A percentile compares a stretch with the other conserved stretches of the same genome.
Conservation (phyloP, 2,888 invertebrate species). For the Lasius platythorax region DNA sequence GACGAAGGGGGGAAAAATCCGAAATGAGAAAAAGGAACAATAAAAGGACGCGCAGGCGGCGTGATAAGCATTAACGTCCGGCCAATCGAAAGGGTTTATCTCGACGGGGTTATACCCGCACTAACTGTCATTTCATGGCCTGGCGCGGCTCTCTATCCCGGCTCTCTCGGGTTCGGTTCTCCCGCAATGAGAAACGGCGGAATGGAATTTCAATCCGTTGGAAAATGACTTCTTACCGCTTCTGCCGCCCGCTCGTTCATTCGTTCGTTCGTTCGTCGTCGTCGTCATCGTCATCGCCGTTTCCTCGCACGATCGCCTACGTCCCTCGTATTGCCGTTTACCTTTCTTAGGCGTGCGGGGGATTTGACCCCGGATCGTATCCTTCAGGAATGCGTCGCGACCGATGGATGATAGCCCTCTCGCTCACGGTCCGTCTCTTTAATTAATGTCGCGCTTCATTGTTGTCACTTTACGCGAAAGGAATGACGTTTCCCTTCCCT, state of each 20-base stretch:
- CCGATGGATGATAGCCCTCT: background rate
- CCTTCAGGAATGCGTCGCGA: constrained; percentile 40
- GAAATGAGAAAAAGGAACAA: constrained; percentile 58
- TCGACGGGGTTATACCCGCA: constrained; percentile 50
- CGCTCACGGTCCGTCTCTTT: constrained; percentile 3
- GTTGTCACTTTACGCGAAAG: constrained; percentile 13
- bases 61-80: constrained; percentile 65
- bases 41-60: constrained; percentile 45
- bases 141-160: too few relatives aligned
- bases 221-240: constrained; percentile 59
- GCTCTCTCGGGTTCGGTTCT: constrained; percentile 38
- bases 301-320: constrained; percentile 9
- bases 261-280: background rate
- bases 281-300: background rate
- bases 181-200: constrained; percentile 49
- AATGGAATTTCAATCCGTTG: constrained; percentile 64
- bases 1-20: constrained; percentile 12
- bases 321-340: constrained; percentile 23
- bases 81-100: constrained; percentile 61
- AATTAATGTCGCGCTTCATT: constrained; percentile 41
- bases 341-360: constrained; percentile 33
- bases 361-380: constrained; percentile 46
- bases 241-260: constrained; percentile 13
- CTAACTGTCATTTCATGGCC: constrained; percentile 63
- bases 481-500: background rate